Conservation (phyloP, 2,113 vertebrate species). For the Oncorhynchus clarkii region DNA sequence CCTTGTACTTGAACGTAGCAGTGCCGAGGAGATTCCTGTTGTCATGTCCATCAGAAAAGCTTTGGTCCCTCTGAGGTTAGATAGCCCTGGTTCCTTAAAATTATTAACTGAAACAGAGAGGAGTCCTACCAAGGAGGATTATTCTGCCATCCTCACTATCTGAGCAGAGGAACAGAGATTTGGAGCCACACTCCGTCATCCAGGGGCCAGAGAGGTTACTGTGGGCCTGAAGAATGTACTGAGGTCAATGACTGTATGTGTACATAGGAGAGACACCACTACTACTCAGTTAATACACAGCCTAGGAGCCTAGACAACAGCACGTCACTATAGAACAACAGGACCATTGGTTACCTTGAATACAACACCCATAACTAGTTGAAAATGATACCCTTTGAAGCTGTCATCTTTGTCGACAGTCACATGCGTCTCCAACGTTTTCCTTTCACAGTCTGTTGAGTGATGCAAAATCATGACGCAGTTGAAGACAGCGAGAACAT, state of each 20-base stretch:
- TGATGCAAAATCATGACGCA: neutral
- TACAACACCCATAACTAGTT: neutral
- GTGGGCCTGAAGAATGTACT: constrained; percentile 16
- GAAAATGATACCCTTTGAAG: neutral
- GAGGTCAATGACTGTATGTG: constrained; percentile 7
- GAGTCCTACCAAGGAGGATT: neutral
- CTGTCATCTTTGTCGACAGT: neutral
- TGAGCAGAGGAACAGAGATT: constrained; percentile 12
- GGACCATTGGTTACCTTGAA: neutral
- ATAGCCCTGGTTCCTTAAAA: constrained; percentile 8
- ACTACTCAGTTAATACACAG: neutral
- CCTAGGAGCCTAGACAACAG: neutral
- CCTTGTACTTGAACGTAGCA: neutral
- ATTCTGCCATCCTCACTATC: constrained; percentile 1
- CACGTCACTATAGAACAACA: neutral
- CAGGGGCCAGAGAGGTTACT: constrained; percentile 37
- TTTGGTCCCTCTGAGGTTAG: neutral
- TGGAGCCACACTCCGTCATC: constrained; percentile 14
- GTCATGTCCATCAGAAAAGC: neutral
- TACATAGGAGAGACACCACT: neutral
- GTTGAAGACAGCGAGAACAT: neutral
- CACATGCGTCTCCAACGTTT: neutral
- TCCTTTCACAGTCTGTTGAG: neutral
- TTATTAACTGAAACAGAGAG: constrained; percentile 15
- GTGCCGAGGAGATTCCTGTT: neutral